Evolutionary conservation across 2,113 vertebrate genomes (phyloP), one percentile per base, ranked within the genome.

Genomic region (Calidris pugnax): DNA sequence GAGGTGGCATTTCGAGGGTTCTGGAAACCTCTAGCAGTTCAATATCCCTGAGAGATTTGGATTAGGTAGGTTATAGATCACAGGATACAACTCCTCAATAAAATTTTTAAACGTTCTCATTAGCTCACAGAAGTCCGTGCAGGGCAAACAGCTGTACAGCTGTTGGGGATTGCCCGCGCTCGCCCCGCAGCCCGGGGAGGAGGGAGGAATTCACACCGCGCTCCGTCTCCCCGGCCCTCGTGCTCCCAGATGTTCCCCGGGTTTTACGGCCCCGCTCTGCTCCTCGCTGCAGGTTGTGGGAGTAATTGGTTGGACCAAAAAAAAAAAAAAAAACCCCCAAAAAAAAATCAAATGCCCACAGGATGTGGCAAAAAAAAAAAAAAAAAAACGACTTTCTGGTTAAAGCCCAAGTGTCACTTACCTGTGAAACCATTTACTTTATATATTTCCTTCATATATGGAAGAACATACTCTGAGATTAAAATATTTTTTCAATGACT

Each of bases 21-120:
- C 94, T 94, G 94, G 75, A 94, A 96, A 95, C 24, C 78, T 72
- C 78, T 22, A 16, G 16, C 89, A 47, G 88, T 24, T 62, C 95
- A 75, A 33, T 69, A 71, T 86, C 95, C 88, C 93, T 78, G 13
- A 20, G 72, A 93, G 94, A 87, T 81, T 55, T 67, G 88, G 90
- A 93, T 95, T 89, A 95, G 94, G 93, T 67, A 87, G 86, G 90
- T 50, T 94, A 22, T 51, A 96, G 81, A 96, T 92, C 96, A 94
- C 95, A 95, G 95, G 96, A 97, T 87, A 86, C 71, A 53, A 53
- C 90, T 82, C 88, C 16, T 51, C 96, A 78, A 95, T 96, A 97
- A 97, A 97, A 93, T n/a, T 79, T 94, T 94, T 97, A 96, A 96
- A 86, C 91, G 8, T 83, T 59, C 97, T 97, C 95, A 92, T 97